Conservation (phyloP, 2,888 invertebrate species). For the Metellina segmentata region DNA sequence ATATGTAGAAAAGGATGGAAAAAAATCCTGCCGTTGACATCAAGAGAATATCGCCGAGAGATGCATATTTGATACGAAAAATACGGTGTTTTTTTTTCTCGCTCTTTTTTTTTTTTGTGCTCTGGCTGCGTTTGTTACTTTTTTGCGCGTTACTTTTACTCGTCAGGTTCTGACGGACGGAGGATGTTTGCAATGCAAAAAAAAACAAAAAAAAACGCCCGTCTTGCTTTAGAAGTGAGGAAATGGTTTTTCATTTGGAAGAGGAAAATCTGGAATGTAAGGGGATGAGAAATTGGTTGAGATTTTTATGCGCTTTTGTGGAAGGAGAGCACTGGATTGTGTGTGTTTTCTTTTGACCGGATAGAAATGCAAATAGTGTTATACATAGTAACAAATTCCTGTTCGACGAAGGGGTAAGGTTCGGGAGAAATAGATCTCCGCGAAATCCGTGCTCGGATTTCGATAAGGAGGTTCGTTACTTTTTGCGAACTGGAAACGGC, state of each 20-base stretch:
- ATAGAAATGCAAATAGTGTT: slow-evolving; percentile 7
- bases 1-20: slow-evolving; percentile 6
- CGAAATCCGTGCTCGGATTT: background rate
- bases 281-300: slow-evolving; percentile 55
- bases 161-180: slow-evolving; percentile 6
- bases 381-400: background rate
- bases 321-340: background rate
- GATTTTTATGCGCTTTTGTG: slow-evolving; percentile 17
- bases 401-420: background rate
- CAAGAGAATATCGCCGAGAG: slow-evolving; percentile 55
- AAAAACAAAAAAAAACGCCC: background rate
- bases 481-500: background rate
- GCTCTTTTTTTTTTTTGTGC: slow-evolving; percentile 45
- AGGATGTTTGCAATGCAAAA: slow-evolving; percentile 45
- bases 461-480: background rate
- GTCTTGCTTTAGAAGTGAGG: slow-evolving; percentile 21
- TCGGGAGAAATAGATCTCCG: background rate
- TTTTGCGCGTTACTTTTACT: slow-evolving; percentile 4
- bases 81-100: slow-evolving; percentile 53
- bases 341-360: slow-evolving; percentile 10
- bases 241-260: slow-evolving; percentile 55
- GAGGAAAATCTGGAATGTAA: slow-evolving; percentile 39
- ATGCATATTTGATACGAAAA: slow-evolving; percentile 75
- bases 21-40: slow-evolving; percentile 55
- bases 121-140: background rate